A percentile compares a stretch with the other conserved stretches of the same genome.
These are phyloP conservation scores for Neotoma lepida DNA, from an alignment of 2,113 vertebrate genomes.

Conservation along the genomic window DNA sequence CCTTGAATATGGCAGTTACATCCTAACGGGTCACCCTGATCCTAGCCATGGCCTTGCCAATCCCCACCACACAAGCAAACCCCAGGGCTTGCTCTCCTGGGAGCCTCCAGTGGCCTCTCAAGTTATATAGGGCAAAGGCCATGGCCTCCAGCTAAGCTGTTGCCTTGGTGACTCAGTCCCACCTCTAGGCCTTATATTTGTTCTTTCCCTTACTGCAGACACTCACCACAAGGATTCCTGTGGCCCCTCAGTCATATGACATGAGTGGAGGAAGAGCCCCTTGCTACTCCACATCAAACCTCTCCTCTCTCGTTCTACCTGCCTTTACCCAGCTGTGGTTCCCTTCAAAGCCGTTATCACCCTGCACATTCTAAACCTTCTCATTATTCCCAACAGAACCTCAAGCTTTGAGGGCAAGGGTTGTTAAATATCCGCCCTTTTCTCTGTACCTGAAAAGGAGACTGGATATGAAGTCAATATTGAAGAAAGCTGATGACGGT, in stretches of 20 bases:
- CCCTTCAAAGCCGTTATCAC: neutral
- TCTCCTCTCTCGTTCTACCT: neutral
- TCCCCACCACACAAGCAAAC: neutral
- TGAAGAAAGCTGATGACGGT: neutral
- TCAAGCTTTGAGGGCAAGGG: neutral
- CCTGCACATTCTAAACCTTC: neutral
- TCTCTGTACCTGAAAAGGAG: neutral
- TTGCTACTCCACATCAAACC: neutral
- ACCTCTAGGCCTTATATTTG: neutral
- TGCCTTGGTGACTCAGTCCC: neutral
- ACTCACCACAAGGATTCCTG: neutral
- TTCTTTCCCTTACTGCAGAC: neutral
- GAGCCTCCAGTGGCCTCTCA: neutral
- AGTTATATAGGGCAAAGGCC: neutral
- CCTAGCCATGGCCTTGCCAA: neutral
- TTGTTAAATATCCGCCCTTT: neutral
- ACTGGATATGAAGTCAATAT: neutral
- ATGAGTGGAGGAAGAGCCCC: neutral
- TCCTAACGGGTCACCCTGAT: neutral
- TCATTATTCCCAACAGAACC: neutral
- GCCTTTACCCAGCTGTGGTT: neutral
- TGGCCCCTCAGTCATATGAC: neutral
- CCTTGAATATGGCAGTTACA: no score
- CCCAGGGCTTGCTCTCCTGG: neutral
- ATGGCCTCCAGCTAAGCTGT: neutral